Conservation (phyloP, 2,888 invertebrate genomes). For the Acanthosepion lycidas region DNA sequence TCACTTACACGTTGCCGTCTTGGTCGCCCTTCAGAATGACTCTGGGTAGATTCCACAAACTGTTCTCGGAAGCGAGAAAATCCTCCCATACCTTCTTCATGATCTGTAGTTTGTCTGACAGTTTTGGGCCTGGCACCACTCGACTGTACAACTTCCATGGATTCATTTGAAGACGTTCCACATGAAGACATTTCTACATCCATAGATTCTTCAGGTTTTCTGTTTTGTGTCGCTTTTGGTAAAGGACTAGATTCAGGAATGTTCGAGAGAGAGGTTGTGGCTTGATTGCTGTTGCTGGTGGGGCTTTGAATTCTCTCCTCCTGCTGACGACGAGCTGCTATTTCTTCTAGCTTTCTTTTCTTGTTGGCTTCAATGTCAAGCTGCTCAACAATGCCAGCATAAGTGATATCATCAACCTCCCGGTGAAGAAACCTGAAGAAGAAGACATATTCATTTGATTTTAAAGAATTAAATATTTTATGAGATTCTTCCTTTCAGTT, state of each 20-base stretch:
- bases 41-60: background rate
- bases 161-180: constrained; percentile 23
- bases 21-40: background rate
- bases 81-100: constrained; percentile 34
- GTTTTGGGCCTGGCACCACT: background rate
- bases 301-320: constrained; percentile 44
- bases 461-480: background rate
- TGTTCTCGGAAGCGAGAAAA: background rate
- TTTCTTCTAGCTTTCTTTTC: constrained; percentile 60
- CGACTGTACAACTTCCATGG: constrained; percentile 13
- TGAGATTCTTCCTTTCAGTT: background rate
- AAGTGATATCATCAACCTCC: constrained; percentile 61
- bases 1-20: constrained; percentile 10
- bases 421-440: constrained; percentile 64
- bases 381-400: constrained; percentile 60
- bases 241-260: background rate
- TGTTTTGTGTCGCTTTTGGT: constrained; percentile 42
- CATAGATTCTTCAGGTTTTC: constrained; percentile 47
- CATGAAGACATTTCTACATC: too few relatives aligned
- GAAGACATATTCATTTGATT: background rate
- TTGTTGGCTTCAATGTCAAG: constrained; percentile 65
- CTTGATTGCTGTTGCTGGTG: background rate
- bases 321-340: constrained; percentile 51
- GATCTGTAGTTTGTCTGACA: background rate
- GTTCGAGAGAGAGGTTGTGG: background rate